Conservation (phyloP, 2,113 vertebrate genomes). For the Suricata suricatta region DNA sequence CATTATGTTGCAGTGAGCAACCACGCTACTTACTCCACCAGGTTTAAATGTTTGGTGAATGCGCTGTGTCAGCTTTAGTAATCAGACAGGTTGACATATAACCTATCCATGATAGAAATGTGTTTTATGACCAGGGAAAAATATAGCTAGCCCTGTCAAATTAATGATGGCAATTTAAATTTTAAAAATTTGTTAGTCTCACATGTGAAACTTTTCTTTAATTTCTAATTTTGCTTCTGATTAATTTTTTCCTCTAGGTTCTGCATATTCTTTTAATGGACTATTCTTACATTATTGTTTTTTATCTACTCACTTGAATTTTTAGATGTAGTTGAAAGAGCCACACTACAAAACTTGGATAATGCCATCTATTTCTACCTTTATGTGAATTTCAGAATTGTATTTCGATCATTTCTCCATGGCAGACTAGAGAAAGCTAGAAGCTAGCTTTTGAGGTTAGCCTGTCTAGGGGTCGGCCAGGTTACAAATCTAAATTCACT, state of each 20-base stretch:
- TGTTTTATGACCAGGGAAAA: neutral
- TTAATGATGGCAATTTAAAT: neutral
- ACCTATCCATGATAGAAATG: neutral
- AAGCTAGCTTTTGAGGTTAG: neutral
- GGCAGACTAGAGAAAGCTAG: neutral
- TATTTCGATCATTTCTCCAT: constrained; percentile 23
- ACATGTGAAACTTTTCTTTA: neutral
- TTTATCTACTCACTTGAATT: neutral
- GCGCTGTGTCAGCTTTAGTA: neutral
- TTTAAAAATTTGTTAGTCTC: constrained; percentile 27
- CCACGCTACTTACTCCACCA: neutral
- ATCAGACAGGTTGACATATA: neutral
- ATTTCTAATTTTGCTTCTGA: constrained; percentile 35
- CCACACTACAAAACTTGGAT: neutral
- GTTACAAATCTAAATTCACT: constrained; percentile 13
- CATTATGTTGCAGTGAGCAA: neutral
- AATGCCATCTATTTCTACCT: neutral
- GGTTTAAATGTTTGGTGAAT: neutral
- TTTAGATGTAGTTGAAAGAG: neutral
- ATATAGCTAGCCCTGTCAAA: neutral
- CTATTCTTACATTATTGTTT: neutral
- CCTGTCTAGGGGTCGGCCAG: neutral
- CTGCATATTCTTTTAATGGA: neutral
- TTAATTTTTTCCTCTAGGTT: neutral
- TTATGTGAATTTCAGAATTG: constrained; percentile 28